A percentile compares a stretch with the other conserved stretches of the same genome.
These are phyloP conservation scores for Phrynocephalus forsythii DNA, from an alignment of 2,797 vertebrate species.

Conservation along the genomic window DNA sequence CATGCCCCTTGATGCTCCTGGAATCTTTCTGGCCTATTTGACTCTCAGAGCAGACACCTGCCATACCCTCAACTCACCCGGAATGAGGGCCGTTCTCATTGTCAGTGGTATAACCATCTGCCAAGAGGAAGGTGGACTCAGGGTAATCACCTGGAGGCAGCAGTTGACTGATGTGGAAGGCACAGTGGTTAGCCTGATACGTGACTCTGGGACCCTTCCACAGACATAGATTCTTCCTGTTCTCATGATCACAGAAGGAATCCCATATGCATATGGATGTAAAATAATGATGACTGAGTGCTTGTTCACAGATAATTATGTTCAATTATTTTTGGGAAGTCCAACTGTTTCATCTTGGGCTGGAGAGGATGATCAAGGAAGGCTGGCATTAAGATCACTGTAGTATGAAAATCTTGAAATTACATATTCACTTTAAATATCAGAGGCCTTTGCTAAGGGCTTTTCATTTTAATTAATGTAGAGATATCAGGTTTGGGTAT, in stretches of 20 bases:
- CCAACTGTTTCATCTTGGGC: conserved; percentile 18
- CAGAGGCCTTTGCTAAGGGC: conserved; percentile 25
- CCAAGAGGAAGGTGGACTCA: too few species aligned
- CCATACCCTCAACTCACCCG: too few species aligned
- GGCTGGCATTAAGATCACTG: too few species aligned
- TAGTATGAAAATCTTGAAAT: conserved; percentile 14
- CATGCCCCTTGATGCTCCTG: too few species aligned
- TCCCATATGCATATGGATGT: not conserved
- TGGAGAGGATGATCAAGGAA: conserved; percentile 2
- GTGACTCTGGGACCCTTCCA: too few species aligned
- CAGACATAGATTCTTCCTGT: not conserved
- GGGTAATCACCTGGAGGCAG: too few species aligned
- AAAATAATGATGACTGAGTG: not conserved
- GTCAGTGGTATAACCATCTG: too few species aligned
- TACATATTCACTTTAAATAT: conserved; percentile 13
- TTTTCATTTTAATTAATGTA: conserved; percentile 36
- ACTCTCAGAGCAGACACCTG: too few species aligned
- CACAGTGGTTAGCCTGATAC: too few species aligned
- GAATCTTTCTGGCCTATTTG: too few species aligned
- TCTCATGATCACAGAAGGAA: not conserved
- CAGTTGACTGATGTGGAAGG: too few species aligned
- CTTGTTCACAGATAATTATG: conserved; percentile 4
- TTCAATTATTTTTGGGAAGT: conserved; percentile 34
- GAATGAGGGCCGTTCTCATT: too few species aligned
- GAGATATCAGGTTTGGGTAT: conserved; percentile 28